phyloP scores from a whole-genome alignment of 2,113 vertebrate species.

The Vireo altiloquus region DNA sequence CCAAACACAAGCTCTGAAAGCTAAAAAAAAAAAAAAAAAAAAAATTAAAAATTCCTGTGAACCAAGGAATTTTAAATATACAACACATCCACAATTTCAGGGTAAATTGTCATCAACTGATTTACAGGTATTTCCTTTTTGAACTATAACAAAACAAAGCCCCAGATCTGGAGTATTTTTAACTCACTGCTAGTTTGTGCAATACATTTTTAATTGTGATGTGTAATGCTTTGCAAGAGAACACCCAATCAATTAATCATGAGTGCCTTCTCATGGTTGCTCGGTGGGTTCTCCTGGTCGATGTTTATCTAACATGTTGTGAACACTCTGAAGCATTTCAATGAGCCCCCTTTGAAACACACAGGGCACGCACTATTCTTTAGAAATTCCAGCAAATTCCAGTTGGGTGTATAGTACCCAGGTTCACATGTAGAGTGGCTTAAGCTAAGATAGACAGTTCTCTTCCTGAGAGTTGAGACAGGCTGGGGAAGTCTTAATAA shows the following conservation, averaged over 20 bases:
- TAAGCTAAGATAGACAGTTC: conserved; percentile 9
- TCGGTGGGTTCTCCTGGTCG: conserved; percentile 23
- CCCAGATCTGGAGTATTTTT: conserved; percentile 41
- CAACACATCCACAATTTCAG: not conserved
- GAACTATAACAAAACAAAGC: conserved; percentile 30
- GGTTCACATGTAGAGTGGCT: conserved; percentile 10
- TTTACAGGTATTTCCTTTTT: conserved; percentile 26
- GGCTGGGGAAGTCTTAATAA: conserved; percentile 7
- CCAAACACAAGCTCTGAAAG: conserved; percentile 64
- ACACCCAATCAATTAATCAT: conserved; percentile 82
- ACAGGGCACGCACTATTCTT: conserved; percentile 54
- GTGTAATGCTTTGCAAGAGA: conserved; percentile 76
- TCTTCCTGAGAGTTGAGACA: not conserved
- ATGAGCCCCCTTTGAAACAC: conserved; percentile 38
- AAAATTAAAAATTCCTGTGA: not conserved
- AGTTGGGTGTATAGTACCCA: conserved; percentile 14
- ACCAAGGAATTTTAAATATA: conserved; percentile 54
- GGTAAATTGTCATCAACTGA: not conserved
- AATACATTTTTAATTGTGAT: conserved; percentile 80
- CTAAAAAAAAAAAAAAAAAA: not conserved
- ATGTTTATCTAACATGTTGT: conserved; percentile 58
- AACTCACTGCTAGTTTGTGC: conserved; percentile 67
- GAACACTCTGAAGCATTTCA: conserved; percentile 46
- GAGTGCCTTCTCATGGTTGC: conserved; percentile 70
- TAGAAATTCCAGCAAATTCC: conserved; percentile 53